Evolutionary conservation across 2,888 invertebrate species (phyloP).

Genomic region (Tolmerus cingulatus): DNA sequence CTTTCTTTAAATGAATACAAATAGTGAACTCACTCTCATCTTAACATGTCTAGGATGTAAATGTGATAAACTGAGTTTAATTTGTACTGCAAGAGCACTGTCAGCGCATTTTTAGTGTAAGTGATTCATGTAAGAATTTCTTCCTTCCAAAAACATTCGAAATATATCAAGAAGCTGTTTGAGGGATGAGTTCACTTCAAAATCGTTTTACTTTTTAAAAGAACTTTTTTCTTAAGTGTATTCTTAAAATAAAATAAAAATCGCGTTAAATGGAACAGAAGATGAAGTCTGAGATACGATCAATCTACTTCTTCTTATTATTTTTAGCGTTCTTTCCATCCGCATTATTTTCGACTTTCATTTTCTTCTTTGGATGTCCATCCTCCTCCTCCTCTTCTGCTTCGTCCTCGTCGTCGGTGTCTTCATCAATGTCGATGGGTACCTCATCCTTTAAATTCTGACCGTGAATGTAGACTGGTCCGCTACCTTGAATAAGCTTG

Average conservation of each 20-base stretch:
- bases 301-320: slow-evolving; percentile 69
- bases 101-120: not conserved
- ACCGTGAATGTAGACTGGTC: slow-evolving; percentile 85
- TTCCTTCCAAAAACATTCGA: not conserved
- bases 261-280: slow-evolving; percentile 46
- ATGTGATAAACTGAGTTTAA: not conserved
- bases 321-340: slow-evolving; percentile 78
- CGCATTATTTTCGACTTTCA: slow-evolving; percentile 75
- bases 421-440: slow-evolving; percentile 82
- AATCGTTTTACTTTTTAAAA: not conserved
- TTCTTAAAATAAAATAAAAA: slow-evolving; percentile 16
- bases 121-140: not conserved
- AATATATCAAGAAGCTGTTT: not conserved
- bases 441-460: slow-evolving; percentile 84
- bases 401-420: slow-evolving; percentile 80
- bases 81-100: not conserved
- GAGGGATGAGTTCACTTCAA: slow-evolving; percentile 4
- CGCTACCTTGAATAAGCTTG: slow-evolving; percentile 77
- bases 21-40: not conserved
- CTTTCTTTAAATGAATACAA: not conserved
- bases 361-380: slow-evolving; percentile 81
- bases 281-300: slow-evolving; percentile 9
- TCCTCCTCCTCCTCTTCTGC: slow-evolving; percentile 74
- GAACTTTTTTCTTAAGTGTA: not conserved
- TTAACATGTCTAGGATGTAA: not conserved